phyloP scores from a whole-genome alignment of 2,888 invertebrate genomes.

The Cyclophora punctaria region DNA sequence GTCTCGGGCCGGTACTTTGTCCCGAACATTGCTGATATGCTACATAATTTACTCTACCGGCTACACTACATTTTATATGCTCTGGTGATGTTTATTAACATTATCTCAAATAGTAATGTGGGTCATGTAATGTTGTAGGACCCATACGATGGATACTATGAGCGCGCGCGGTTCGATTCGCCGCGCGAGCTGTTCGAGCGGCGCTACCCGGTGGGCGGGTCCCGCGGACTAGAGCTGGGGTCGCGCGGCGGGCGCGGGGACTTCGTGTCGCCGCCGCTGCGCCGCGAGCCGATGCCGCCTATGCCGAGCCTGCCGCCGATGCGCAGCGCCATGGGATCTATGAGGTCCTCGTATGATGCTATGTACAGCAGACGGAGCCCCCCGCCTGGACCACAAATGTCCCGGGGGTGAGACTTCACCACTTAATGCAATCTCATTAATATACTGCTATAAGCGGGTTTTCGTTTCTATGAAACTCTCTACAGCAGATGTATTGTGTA shows the following conservation, averaged over 20 bases:
- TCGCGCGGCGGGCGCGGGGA: conserved; percentile 75
- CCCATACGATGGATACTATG: conserved; percentile 87
- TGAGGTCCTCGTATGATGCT: conserved; percentile 83
- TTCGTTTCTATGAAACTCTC: neutral
- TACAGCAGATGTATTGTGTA: neutral
- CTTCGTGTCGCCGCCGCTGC: conserved; percentile 83
- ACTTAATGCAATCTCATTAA: neutral
- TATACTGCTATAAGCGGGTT: neutral
- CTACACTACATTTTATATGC: neutral
- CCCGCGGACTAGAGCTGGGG: conserved; percentile 71
- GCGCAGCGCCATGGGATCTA: conserved; percentile 77
- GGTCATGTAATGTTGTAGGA: conserved; percentile 55
- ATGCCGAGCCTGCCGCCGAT: conserved; percentile 82
- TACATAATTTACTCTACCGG: conserved; percentile 22
- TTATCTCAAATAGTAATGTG: neutral
- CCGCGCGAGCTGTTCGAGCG: conserved; percentile 87
- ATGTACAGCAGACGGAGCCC: conserved; percentile 91
- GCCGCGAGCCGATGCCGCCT: conserved; percentile 86
- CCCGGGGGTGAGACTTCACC: conserved; percentile 59
- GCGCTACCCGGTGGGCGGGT: conserved; percentile 80
- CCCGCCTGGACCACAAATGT: conserved; percentile 75
- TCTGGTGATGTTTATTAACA: neutral
- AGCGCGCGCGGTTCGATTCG: conserved; percentile 84
- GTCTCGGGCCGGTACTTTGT: conserved; percentile 35
- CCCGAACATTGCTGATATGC: conserved; percentile 45